Percentiles rank a stretch among this genome's conserved stretches.
phyloP scores from a whole-genome alignment of 2,888 invertebrate genomes.

The Ophion obscuratus region DNA sequence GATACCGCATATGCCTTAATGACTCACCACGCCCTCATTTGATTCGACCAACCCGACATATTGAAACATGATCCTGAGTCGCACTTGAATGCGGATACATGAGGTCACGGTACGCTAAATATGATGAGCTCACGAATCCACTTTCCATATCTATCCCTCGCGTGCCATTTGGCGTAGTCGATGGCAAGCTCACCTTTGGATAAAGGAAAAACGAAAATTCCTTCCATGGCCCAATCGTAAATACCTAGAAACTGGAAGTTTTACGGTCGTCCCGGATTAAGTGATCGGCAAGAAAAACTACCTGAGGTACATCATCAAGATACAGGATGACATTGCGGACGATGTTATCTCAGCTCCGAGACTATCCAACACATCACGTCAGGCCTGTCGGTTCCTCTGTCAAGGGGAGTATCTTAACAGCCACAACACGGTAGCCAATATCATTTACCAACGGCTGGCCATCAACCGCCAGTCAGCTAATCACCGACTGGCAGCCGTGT shows the following conservation, averaged over 20 bases:
- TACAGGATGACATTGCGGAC: neutral
- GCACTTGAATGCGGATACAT: slow-evolving; percentile 25
- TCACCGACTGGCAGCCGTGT: neutral
- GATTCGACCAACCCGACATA: neutral
- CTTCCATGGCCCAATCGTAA: no score
- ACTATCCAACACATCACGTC: neutral
- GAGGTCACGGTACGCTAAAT: slow-evolving; percentile 40
- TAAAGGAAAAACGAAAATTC: no score
- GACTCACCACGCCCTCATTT: neutral
- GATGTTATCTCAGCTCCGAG: neutral
- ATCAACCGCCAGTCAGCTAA: neutral
- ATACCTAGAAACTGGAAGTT: no score
- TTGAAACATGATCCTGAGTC: no score
- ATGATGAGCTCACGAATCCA: slow-evolving; percentile 32
- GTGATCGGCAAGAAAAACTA: neutral
- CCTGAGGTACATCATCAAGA: slow-evolving; percentile 1
- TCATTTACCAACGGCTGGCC: neutral
- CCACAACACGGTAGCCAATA: neutral
- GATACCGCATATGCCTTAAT: neutral
- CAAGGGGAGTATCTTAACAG: neutral
- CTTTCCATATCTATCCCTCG: neutral
- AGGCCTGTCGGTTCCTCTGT: neutral
- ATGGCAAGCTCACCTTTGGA: slow-evolving; percentile 5
- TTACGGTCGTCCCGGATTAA: no score
- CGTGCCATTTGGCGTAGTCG: slow-evolving; percentile 19